These are phyloP conservation scores for Otis tarda DNA, from an alignment of 2,113 vertebrate species.

Conservation along the genomic window DNA sequence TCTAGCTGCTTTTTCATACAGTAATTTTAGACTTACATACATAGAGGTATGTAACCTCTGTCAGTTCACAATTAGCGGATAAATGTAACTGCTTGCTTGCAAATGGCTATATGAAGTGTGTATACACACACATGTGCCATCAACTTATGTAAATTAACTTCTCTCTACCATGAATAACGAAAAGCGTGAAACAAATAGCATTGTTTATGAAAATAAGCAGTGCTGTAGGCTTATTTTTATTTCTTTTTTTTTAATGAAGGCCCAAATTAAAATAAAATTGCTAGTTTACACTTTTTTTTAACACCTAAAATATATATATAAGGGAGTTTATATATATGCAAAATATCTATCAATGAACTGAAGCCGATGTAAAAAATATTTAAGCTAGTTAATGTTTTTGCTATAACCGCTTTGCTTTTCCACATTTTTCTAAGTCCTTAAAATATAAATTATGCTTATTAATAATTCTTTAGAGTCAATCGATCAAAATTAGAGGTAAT, in stretches of 20 bases:
- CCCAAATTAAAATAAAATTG: not conserved
- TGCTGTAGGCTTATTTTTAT: not conserved
- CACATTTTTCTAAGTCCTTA: not conserved
- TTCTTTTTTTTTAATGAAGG: not conserved
- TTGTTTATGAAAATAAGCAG: not conserved
- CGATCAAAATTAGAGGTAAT: not conserved
- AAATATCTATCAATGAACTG: not conserved
- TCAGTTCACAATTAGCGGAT: slow-evolving; percentile 44
- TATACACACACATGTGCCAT: not conserved
- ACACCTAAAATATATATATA: not conserved
- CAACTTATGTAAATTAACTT: slow-evolving; percentile 30
- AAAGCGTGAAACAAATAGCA: not conserved
- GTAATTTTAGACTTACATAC: slow-evolving; percentile 31
- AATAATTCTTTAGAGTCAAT: not conserved
- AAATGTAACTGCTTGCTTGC: slow-evolving; percentile 42
- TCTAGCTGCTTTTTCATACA: slow-evolving; percentile 57
- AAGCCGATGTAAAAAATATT: not conserved
- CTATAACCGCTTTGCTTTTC: not conserved
- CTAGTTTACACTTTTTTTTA: not conserved
- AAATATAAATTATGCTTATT: not conserved
- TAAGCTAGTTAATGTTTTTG: not conserved
- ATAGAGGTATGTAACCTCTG: slow-evolving; percentile 27
- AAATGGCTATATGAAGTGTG: slow-evolving; percentile 25
- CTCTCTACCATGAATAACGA: not conserved
- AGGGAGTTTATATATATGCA: not conserved